phyloP scores from a whole-genome alignment of 1,140 invertebrate genomes.

The Brachionus angularis region DNA sequence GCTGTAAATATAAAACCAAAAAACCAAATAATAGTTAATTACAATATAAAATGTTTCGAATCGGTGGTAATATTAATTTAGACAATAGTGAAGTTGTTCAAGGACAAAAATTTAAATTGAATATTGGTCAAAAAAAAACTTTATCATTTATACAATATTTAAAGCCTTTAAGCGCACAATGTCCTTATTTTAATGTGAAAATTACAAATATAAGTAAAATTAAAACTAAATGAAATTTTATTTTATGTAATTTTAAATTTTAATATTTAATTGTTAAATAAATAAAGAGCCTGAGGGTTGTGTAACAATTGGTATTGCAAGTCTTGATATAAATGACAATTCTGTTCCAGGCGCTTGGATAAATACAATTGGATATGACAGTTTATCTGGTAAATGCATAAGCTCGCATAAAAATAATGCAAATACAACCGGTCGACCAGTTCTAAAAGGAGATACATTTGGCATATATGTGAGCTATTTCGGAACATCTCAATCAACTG shows the following conservation, averaged over 20 bases:
- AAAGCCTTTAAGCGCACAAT: conserved; percentile 49
- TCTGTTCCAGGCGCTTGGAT: conserved; percentile 53
- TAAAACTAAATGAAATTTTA: background rate
- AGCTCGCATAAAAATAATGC: conserved; percentile 51
- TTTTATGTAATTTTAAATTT: background rate
- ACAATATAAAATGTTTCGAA: conserved; percentile 49
- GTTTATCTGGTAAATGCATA: conserved; percentile 52
- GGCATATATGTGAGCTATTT: conserved; percentile 54
- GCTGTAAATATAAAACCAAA: background rate
- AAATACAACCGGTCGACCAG: conserved; percentile 52
- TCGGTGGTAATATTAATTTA: conserved; percentile 53
- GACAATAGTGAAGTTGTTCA: conserved; percentile 48
- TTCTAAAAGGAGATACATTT: conserved; percentile 54
- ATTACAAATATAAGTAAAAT: conserved; percentile 52
- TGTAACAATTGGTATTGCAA: conserved; percentile 56
- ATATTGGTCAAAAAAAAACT: conserved; percentile 52
- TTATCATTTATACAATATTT: conserved; percentile 51
- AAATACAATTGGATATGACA: conserved; percentile 55
- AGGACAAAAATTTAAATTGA: conserved; percentile 51
- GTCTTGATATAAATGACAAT: conserved; percentile 52
- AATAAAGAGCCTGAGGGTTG: conserved; percentile 50
- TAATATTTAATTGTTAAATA: conserved; percentile 2
- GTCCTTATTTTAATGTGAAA: conserved; percentile 55
- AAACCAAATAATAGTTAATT: too few species aligned
- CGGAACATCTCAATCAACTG: conserved; percentile 53